These are phyloP conservation scores for Neoscelio sp. DNA, from an alignment of 2,888 invertebrate species.

Conservation along the genomic window DNA sequence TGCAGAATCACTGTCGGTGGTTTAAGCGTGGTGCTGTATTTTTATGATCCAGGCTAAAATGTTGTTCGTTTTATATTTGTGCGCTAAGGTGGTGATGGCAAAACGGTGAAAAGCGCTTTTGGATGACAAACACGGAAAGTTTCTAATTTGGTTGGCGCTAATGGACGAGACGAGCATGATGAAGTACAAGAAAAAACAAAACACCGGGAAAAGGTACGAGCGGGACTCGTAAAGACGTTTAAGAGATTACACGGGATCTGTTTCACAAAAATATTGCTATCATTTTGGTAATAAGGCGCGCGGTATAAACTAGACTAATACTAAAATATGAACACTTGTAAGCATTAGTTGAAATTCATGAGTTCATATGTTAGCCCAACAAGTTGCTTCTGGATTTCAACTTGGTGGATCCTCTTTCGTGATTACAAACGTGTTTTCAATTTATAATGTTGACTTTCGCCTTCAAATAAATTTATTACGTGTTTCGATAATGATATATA, in stretches of 20 bases:
- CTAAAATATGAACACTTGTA: conserved; percentile 18
- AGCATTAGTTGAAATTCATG: conserved; percentile 29
- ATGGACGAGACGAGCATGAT: conserved; percentile 65
- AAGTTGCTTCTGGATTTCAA: conserved; percentile 9
- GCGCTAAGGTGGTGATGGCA: conserved; percentile 49
- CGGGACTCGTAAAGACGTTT: conserved; percentile 50
- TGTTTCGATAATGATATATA: too few species aligned
- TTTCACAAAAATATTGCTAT: conserved; percentile 27
- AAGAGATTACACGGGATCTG: conserved; percentile 30
- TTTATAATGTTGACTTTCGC: background rate
- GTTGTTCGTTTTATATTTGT: conserved; percentile 60
- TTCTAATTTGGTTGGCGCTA: conserved; percentile 77
- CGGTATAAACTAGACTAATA: conserved; percentile 21
- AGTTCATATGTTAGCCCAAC: conserved; percentile 14
- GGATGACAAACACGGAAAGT: conserved; percentile 75
- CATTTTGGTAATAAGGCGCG: conserved; percentile 30
- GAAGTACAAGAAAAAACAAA: conserved; percentile 40
- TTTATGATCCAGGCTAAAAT: conserved; percentile 57
- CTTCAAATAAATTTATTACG: too few species aligned
- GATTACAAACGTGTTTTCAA: background rate
- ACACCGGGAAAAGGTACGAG: conserved; percentile 26
- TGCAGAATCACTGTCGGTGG: conserved; percentile 53
- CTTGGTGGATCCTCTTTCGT: conserved; percentile 13
- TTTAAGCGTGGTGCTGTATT: conserved; percentile 47
- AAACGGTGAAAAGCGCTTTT: conserved; percentile 58